phyloP scores from a whole-genome alignment of 2,888 invertebrate species.

The Shargacucullia verbasci region DNA sequence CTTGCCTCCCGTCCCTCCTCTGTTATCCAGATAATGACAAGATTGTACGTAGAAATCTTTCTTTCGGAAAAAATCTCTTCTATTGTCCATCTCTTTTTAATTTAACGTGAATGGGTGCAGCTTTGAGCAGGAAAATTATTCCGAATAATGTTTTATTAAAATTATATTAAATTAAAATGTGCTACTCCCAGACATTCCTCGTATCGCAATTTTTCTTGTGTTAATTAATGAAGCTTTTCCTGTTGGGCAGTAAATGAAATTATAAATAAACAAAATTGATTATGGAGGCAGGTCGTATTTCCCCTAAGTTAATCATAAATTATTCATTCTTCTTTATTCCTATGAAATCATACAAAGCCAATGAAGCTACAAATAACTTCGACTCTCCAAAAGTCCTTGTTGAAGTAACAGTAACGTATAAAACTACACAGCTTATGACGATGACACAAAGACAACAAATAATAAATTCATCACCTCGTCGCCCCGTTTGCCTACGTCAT shows the following conservation, averaged over 20 bases:
- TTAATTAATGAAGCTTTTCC: constrained; percentile 24
- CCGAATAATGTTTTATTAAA: constrained; percentile 27
- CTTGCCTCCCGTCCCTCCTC: constrained; percentile 12
- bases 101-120: constrained; percentile 28
- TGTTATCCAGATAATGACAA: constrained; percentile 40
- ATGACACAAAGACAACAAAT: constrained; percentile 17
- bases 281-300: constrained; percentile 1
- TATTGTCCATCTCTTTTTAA: constrained; percentile 34
- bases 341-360: no score
- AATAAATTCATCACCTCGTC: constrained; percentile 25
- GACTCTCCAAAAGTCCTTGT: no score
- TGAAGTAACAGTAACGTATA: no score
- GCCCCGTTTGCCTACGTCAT: constrained; percentile 30
- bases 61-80: constrained; percentile 28
- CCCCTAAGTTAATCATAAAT: not conserved
- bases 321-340: not conserved
- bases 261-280: constrained; percentile 5
- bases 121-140: constrained; percentile 18
- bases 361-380: no score
- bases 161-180: constrained; percentile 12
- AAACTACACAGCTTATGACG: constrained; percentile 15
- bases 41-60: constrained; percentile 33
- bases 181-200: constrained; percentile 5
- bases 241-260: constrained; percentile 10
- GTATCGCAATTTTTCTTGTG: constrained; percentile 17